Evolutionary conservation across 2,797 vertebrate species (phyloP), one percentile per base, ranked within the genome.

Genomic region (Sebastes kiyomatsui): DNA sequence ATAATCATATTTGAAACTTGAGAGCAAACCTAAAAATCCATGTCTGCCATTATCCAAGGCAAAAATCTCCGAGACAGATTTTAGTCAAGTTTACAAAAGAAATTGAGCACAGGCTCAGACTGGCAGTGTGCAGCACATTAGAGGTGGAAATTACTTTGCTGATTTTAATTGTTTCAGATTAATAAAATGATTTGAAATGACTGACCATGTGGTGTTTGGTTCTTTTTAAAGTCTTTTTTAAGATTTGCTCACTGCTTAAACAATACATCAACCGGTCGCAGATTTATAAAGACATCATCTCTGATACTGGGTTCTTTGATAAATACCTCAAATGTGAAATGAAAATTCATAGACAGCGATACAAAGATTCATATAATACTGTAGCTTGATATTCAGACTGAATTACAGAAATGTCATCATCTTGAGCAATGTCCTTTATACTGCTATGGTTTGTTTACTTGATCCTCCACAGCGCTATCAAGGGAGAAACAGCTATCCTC

Each of bases 1-100:
- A 72, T 62, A 56, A 71, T 59, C 69, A 66, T 46, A 71, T 85
- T 75, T 76, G 28, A 68, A 88, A 72, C 67, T 80, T 76, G 9
- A 75, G 27, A 66, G 7, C 27, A 52, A 12, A 64, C 3, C 6
- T 62, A 25, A 74, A 76, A 77, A 13, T 56, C 16, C 18, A 12
- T 55, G 49, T 79, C 23, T 32, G 42, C 61, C 42, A 25, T 71
- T 52, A 75, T 77, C 62, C 8, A 56, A 77, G 65, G 55, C 20
- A 38, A n/a, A 62, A 68, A 30, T 56, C 67, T 70, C 58, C 55
- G 33, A 76, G 14, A 38, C 22, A 68, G 3, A 27, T 62, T 35
- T 49, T n/a, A 59, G 2, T 59, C 5, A 11, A 4, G 20, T 22
- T 59, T 20, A 46, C 33, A 54, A 69, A 10, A 52, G 28, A 58